Base-by-base conservation (phyloP, 2,888 invertebrate species). In the Nephrotoma appendiculata region DNA sequence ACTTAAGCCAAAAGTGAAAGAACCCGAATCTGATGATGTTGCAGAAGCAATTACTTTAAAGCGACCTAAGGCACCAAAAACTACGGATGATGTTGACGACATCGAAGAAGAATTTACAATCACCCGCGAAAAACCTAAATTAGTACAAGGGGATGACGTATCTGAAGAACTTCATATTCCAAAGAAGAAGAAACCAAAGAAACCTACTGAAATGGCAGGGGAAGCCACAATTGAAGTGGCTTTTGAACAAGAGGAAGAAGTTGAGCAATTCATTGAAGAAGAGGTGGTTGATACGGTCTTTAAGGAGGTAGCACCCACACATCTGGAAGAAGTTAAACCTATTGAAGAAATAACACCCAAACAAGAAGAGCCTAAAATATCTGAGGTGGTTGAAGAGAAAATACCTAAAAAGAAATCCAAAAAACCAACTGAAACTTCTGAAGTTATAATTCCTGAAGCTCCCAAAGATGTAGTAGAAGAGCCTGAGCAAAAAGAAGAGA, bases 341-440 rank as follows among this genome's bases (percentile, higher is more conserved):
- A n/a, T 41, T 7, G 84, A 84, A 42, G 85, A 84, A 7, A 11
- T 31, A 31, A 31, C 31, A 31, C 31, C 31, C 31, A 31, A 31
- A 3, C 31, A 88, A 71, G 87, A 88, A 87, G 87, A 87, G 85
- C 87, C 89, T 45, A 90, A 90, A 87, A 89, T 88, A 57, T 88
- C 89, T 41, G 89, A 91, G 87, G 88, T 88, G n/a, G 87, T 88
- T 86, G 88, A 90, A 88, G 89, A 90, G 87, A 89, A 89, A 87
- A 89, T 89, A 86, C 45, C 48, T 31, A 86, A 48, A 86, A 48
- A 19, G 45, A 86, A 86, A 45, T 41, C 44, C 6, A 52, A 88
- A 89, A 86, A 83, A 87, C 11, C 48, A 9, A n/a, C 71, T 31
- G 87, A 87, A 83, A 86, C 87, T 88, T 31, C 86, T 48, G 86